These are phyloP conservation scores for Pungitius pungitius DNA, from an alignment of 2,113 vertebrate genomes.

Conservation along the genomic window DNA sequence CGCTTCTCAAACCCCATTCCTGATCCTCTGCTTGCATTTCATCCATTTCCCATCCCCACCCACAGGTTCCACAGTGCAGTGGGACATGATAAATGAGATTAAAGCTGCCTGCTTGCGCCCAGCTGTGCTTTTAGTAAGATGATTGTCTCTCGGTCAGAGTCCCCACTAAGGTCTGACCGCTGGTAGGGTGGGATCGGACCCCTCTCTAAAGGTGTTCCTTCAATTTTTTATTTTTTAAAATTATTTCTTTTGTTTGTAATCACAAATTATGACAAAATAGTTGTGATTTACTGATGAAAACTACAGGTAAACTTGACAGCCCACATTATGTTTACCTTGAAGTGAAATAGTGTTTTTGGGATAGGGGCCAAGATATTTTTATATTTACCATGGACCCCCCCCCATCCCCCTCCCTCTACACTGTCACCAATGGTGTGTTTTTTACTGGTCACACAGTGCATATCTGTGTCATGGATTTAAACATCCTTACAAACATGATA, in stretches of 20 bases:
- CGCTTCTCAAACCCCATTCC: constrained; percentile 15
- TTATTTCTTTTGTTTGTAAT: neutral
- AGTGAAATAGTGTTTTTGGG: neutral
- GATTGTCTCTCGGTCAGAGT: neutral
- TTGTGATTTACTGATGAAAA: neutral
- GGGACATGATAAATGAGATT: constrained; percentile 48
- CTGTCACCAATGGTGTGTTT: neutral
- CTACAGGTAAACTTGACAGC: neutral
- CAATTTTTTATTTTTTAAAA: neutral
- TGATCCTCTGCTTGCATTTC: neutral
- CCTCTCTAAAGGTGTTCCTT: neutral
- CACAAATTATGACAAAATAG: no score
- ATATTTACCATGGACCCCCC: neutral
- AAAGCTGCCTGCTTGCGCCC: constrained; percentile 20
- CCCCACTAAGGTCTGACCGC: neutral
- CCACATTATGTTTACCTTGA: neutral
- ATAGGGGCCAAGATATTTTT: neutral
- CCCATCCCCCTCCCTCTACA: neutral
- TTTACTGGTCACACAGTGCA: neutral
- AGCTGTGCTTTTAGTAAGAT: constrained; percentile 30
- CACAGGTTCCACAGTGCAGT: constrained; percentile 22
- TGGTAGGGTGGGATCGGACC: neutral
- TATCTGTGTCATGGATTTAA: neutral
- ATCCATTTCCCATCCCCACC: constrained; percentile 45
- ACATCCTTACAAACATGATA: neutral